These are phyloP conservation scores for Gambusia affinis DNA, from an alignment of 2,113 vertebrate genomes.

Conservation along the genomic window DNA sequence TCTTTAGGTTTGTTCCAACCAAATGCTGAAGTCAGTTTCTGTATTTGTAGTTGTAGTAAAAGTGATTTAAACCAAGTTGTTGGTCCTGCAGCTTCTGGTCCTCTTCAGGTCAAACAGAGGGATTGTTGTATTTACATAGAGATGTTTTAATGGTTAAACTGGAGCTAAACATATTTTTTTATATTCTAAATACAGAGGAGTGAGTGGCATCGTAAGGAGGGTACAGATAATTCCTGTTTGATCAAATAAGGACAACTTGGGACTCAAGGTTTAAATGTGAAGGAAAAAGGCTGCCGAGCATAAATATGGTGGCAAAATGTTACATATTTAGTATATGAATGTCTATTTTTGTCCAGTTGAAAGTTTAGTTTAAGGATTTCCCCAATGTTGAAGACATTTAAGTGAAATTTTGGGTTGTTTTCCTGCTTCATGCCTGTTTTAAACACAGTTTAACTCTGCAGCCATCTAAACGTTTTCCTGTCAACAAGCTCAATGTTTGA, in stretches of 20 bases:
- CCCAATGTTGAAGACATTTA: neutral
- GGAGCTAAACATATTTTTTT: conserved; percentile 1
- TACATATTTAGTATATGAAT: neutral
- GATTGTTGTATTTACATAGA: conserved; percentile 5
- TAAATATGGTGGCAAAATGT: neutral
- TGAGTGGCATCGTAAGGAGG: neutral
- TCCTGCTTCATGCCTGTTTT: conserved; percentile 17
- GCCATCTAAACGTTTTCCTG: conserved; percentile 1
- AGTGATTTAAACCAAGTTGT: neutral
- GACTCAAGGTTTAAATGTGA: neutral
- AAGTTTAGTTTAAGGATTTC: fast-evolving
- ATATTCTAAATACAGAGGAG: neutral
- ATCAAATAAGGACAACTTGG: neutral
- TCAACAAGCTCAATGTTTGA: neutral
- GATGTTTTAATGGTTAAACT: conserved; percentile 24
- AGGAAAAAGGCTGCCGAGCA: neutral
- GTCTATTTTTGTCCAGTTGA: conserved; percentile 3
- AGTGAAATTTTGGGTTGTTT: neutral
- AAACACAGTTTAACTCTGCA: conserved; percentile 1
- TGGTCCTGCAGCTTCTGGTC: neutral
- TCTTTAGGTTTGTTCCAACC: neutral
- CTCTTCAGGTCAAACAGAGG: neutral
- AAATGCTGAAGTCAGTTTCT: neutral
- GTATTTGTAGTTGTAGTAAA: neutral
- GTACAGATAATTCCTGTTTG: neutral